Conservation (phyloP, 2,113 vertebrate genomes). For the Cromileptes altivelis region DNA sequence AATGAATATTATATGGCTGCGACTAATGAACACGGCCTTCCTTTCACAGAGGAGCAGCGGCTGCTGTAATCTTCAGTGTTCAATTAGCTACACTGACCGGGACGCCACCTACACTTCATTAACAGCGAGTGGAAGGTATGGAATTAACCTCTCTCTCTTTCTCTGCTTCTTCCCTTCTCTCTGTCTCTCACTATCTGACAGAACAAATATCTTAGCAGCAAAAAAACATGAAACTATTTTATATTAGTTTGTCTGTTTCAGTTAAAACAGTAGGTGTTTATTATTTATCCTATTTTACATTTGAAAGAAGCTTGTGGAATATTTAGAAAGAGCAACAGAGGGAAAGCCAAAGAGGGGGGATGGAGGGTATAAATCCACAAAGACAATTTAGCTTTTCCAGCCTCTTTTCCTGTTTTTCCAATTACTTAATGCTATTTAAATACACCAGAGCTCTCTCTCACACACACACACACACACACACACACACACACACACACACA, state of each 20-base stretch:
- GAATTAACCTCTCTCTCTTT: slow-evolving; percentile 40
- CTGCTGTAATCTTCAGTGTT: slow-evolving; percentile 78
- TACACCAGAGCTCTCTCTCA: slow-evolving; percentile 62
- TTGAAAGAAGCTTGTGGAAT: slow-evolving; percentile 60
- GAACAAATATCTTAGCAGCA: slow-evolving; percentile 57
- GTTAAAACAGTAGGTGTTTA: slow-evolving; percentile 56
- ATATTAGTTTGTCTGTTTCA: slow-evolving; percentile 73
- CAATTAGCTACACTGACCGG: slow-evolving; percentile 76
- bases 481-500: slow-evolving; percentile 43
- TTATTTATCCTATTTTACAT: slow-evolving; percentile 30
- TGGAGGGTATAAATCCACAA: slow-evolving; percentile 60
- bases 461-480: slow-evolving; percentile 44
- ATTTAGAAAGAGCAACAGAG: slow-evolving; percentile 54
- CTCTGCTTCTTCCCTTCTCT: neutral
- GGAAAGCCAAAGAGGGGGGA: neutral
- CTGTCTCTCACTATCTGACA: neutral
- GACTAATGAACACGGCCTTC: slow-evolving; percentile 74
- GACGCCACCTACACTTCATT: slow-evolving; percentile 78
- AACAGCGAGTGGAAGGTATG: slow-evolving; percentile 55
- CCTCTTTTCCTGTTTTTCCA: slow-evolving; percentile 76
- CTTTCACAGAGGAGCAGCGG: slow-evolving; percentile 68
- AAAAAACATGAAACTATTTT: slow-evolving; percentile 26
- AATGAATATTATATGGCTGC: slow-evolving; percentile 66
- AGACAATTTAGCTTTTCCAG: slow-evolving; percentile 69
- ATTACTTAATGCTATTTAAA: slow-evolving; percentile 84